These are phyloP conservation scores for Bubo blakistoni DNA, from an alignment of 2,113 vertebrate species.

Conservation along the genomic window DNA sequence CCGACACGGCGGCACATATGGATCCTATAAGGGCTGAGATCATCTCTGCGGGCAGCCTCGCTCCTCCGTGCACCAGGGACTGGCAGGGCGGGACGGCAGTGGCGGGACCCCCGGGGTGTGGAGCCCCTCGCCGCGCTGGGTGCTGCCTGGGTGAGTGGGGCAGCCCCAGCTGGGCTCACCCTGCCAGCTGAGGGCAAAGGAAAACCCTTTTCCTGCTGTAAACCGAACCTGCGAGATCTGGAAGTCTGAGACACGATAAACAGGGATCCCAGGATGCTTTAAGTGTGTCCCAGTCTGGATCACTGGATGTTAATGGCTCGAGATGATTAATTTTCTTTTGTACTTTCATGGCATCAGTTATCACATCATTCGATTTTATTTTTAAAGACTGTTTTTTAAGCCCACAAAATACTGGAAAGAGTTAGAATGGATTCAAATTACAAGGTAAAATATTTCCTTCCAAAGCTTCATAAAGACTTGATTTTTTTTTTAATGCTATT, in stretches of 20 bases:
- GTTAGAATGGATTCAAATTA: conserved; percentile 16
- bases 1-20: rapidly evolving
- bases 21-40: background rate
- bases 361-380: background rate
- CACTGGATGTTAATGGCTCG: background rate
- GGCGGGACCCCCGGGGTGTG: rapidly evolving
- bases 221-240: background rate
- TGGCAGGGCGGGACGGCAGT: background rate
- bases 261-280: background rate
- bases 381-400: conserved; percentile 3
- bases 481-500: background rate
- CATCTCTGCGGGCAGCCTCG: background rate
- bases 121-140: background rate
- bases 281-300: background rate
- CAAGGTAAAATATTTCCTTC: conserved; percentile 35
- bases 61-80: background rate
- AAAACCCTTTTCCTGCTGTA: background rate
- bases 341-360: background rate
- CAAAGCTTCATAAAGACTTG: conserved; percentile 24
- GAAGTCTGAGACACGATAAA: background rate
- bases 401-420: background rate
- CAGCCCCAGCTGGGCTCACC: background rate
- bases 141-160: background rate
- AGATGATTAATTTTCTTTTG: conserved; percentile 13
- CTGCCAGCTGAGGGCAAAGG: background rate